Base-by-base conservation (phyloP, 2,888 invertebrate genomes). In the Baccha elongata region DNA sequence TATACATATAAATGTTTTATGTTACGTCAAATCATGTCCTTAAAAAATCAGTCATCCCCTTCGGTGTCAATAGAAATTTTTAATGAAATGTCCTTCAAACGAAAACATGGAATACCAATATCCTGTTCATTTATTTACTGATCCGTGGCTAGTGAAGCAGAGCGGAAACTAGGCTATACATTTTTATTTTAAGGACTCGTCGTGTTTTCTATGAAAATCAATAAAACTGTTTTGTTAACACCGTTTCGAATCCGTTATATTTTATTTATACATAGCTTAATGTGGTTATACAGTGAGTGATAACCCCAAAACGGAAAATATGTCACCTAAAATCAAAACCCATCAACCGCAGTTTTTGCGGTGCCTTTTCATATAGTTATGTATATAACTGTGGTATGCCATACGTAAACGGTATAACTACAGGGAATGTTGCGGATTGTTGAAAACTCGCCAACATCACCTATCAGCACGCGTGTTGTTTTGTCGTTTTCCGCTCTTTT, bases 361-460 rank as follows among this genome's bases (percentile, higher is more conserved):
- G 26, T 32, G 15, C 32, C 37, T 40, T 19, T 10, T 55, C 37
- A 58, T 35, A 13, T 19, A 1, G 11, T 8, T 17, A 23, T 15
- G 29, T 17, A 58, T 58, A 32, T 35, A 19, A 19, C n/a, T 1
- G 29, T 32, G 29, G 29, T 8, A 8, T 32, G 5, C 23, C 23
- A 23, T n/a, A n/a, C 23, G 29, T 5, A 32, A 7, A 32, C 29
- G 8, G 8, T 8, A 32, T 32, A 8, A n/a, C n/a, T n/a, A n/a
- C 8, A 32, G 29, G 29, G 17, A 3, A 2, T 11, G 26, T 35
- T 40, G 67, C 13, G n/a, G 32, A 65, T 55, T 55, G 48, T 37
- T 50, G 50, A 35, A 65, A 67, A 58, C 23, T 65, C 48, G 58
- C 44, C 44, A 75, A 68, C 58, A 67, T 44, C 55, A 74, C 40